Percentiles rank a stretch among this genome's conserved stretches.
Evolutionary conservation across 2,797 vertebrate genomes (phyloP).

Genomic region (Pitangus sulphuratus): DNA sequence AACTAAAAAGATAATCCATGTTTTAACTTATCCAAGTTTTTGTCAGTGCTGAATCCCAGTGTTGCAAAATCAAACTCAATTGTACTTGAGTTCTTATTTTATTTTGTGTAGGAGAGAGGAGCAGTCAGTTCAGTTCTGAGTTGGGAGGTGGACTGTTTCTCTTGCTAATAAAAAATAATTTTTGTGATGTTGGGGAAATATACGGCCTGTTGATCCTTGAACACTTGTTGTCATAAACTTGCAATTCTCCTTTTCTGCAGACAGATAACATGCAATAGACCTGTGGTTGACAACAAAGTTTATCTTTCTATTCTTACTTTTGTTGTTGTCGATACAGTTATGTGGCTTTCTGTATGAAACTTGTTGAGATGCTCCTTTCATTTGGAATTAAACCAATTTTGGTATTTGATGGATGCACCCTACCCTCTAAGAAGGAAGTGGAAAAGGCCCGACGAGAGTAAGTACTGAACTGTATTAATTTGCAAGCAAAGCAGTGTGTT

Average conservation of each 20-base stretch:
- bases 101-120: background rate
- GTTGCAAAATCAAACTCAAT: background rate
- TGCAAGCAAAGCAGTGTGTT: background rate
- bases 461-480: slow-evolving; percentile 66
- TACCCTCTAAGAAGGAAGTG: slow-evolving; percentile 96
- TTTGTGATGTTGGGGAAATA: background rate
- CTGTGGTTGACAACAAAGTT: background rate
- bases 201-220: background rate
- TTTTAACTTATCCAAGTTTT: background rate
- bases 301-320: background rate
- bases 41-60: background rate
- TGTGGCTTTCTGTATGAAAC: slow-evolving; percentile 94
- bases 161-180: background rate
- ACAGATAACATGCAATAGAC: background rate
- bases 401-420: slow-evolving; percentile 94
- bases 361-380: slow-evolving; percentile 92
- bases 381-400: slow-evolving; percentile 90
- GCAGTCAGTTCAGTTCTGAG: background rate
- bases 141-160: background rate
- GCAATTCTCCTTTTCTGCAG: background rate
- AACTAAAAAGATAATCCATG: background rate
- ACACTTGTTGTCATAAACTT: background rate
- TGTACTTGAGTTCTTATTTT: background rate
- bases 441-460: slow-evolving; percentile 92
- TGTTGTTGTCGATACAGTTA: slow-evolving; percentile 79